A percentile compares a stretch with the other conserved stretches of the same genome.
These are phyloP conservation scores for Ardeotis arabs DNA, from an alignment of 2,113 vertebrate species.

Conservation along the genomic window DNA sequence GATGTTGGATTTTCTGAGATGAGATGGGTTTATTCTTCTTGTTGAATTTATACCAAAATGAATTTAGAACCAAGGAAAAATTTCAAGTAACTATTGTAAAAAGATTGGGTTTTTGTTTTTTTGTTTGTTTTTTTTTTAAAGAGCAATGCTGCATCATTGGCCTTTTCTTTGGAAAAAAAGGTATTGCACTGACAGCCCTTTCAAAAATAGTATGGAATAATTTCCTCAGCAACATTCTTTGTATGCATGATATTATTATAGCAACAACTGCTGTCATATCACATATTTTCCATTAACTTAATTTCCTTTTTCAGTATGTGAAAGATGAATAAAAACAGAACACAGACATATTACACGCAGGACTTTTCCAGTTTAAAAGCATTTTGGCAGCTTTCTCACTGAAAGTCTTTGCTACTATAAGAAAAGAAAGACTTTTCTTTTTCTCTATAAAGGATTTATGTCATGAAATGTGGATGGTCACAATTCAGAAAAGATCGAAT, in stretches of 20 bases:
- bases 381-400: not conserved
- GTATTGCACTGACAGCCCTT: slow-evolving; percentile 39
- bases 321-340: slow-evolving; percentile 5
- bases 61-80: not conserved
- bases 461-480: not conserved
- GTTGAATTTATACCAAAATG: not conserved
- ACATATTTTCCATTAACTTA: slow-evolving; percentile 57
- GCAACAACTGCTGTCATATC: slow-evolving; percentile 38
- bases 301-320: slow-evolving; percentile 62
- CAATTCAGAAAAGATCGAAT: not conserved
- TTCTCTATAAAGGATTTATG: not conserved
- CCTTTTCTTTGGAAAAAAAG: slow-evolving; percentile 23
- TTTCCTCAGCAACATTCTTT: slow-evolving; percentile 74
- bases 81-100: not conserved
- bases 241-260: slow-evolving; percentile 29
- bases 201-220: slow-evolving; percentile 65
- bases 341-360: not conserved
- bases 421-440: not conserved
- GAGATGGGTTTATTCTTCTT: not conserved
- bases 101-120: not conserved
- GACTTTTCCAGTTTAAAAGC: not conserved
- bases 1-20: not conserved
- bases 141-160: slow-evolving; percentile 6
- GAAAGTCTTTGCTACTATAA: not conserved
- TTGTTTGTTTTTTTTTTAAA: not conserved